These are phyloP conservation scores for Phortica okadai DNA, from an alignment of 2,888 invertebrate genomes.

Conservation along the genomic window DNA sequence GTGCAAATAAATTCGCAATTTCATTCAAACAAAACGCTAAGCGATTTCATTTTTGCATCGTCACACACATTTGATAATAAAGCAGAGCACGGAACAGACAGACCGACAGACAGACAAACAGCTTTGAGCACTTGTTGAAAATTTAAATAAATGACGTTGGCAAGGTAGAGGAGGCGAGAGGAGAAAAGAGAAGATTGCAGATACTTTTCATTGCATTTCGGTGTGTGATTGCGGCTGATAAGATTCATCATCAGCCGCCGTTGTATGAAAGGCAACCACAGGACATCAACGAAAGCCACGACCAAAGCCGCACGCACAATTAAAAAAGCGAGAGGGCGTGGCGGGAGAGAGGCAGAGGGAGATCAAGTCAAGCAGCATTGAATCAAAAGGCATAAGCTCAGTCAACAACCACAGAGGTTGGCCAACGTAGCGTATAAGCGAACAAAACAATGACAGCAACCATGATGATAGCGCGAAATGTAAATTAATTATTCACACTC, in stretches of 20 bases:
- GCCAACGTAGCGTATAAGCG: neutral
- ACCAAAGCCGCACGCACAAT: neutral
- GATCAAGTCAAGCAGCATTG: neutral
- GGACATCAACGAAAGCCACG: neutral
- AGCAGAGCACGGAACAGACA: neutral
- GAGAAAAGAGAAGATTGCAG: constrained; percentile 36
- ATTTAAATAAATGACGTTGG: no score
- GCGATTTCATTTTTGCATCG: no score
- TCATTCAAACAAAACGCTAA: no score
- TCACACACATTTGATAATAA: no score
- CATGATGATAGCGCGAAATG: neutral
- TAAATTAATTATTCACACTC: constrained; percentile 3
- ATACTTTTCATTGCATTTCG: constrained; percentile 53
- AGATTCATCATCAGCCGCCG: neutral
- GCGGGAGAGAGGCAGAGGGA: neutral
- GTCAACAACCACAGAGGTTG: neutral
- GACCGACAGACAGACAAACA: no score
- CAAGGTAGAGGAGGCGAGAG: no score
- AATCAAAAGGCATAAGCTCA: neutral
- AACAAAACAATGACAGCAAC: neutral
- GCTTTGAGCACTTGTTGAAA: no score
- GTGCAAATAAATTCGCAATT: no score
- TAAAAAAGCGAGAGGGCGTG: neutral
- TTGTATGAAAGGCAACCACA: constrained; percentile 5
- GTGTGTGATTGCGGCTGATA: constrained; percentile 32